phyloP scores from a whole-genome alignment of 2,113 vertebrate genomes.

The Numenius arquata region DNA sequence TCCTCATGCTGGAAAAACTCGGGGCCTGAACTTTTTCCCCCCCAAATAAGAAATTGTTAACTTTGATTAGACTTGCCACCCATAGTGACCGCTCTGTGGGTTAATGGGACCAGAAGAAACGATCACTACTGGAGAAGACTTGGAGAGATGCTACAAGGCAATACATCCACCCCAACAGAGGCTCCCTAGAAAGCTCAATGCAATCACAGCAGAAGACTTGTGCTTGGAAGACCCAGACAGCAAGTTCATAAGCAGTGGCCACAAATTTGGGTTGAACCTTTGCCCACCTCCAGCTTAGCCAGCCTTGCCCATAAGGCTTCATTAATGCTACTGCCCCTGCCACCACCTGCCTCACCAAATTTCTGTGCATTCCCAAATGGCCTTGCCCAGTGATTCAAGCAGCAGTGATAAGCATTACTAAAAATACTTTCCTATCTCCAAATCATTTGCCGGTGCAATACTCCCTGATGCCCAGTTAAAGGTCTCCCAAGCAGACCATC shows the following conservation, averaged over 20 bases:
- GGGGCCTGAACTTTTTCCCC: neutral
- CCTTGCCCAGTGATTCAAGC: neutral
- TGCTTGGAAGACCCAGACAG: neutral
- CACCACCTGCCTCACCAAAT: neutral
- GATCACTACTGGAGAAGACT: neutral
- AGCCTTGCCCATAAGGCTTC: neutral
- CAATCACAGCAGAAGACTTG: neutral
- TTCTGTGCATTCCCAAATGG: neutral
- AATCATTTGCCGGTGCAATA: slow-evolving; percentile 5
- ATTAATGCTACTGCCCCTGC: neutral
- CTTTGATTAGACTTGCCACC: neutral
- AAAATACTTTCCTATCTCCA: neutral
- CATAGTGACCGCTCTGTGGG: neutral
- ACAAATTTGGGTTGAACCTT: neutral
- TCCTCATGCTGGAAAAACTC: neutral
- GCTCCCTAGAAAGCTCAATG: neutral
- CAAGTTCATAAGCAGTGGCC: neutral
- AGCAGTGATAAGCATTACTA: neutral
- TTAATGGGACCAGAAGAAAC: neutral
- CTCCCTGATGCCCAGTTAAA: slow-evolving; percentile 38
- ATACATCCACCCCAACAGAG: neutral
- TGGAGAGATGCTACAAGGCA: neutral
- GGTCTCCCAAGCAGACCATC: slow-evolving; percentile 24
- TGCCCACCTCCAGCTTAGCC: neutral
- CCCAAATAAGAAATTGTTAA: neutral